Evolutionary conservation across 2,797 vertebrate genomes (phyloP), one percentile per base, ranked within the genome.

Genomic region (Chromis chromis): DNA sequence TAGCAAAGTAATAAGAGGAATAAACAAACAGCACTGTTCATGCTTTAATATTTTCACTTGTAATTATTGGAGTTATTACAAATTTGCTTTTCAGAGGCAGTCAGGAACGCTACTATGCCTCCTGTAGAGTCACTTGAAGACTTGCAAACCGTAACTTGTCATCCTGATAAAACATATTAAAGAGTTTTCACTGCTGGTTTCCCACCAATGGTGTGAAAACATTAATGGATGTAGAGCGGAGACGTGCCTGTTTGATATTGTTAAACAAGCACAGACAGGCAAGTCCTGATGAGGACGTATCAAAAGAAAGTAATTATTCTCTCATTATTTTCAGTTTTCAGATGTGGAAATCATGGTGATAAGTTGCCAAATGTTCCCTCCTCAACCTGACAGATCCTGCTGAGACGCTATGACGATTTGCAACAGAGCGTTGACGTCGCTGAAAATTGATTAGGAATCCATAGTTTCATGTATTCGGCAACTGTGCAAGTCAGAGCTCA

Each of bases 371-470:
- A 74, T 52, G 3, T 60, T 61, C 14, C 64, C 72, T 74, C 72
- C 59, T 64, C 73, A 82, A 74, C 58, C 50, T 3, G 65, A 61
- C 24, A 53, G 21, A 60, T 85, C 86, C 81, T 28, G 82, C 73
- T 74, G 86, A 83, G 87, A 67, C 22, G 39, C 50, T 77, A 31
- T 19, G 77, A 83, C 17, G 7, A 77, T 88, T 76, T 81, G 73
- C 59, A 64, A 80, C 67, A 13, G 55, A 73, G 69, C 65, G 68
- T 74, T 86, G 89, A 79, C 65, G 69, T 73, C 71, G 74, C 24
- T 65, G 72, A 66, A 83, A 90, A 90, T 90, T 84, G 86, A 91
- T 93, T 88, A 71, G 65, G 36, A 74, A 78, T 78, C 72, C n/a
- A 44, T 58, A 74, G 67, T 87, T 84, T 77, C 21, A 63, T 12